These are phyloP conservation scores for Zaprionus lineosus DNA, from an alignment of 2,888 invertebrate species.

Conservation along the genomic window DNA sequence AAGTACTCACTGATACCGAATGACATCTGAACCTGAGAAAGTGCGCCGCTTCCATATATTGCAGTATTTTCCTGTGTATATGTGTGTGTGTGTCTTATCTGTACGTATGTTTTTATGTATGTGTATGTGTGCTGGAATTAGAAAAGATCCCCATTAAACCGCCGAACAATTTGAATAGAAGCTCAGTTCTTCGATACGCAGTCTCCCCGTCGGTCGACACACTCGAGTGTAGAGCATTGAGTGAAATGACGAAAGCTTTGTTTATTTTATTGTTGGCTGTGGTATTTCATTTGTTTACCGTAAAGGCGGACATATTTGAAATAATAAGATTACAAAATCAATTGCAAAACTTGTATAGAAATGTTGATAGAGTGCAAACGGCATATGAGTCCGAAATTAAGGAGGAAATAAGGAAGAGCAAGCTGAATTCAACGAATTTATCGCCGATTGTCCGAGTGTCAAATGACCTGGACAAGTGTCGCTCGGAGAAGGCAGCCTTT, in stretches of 20 bases:
- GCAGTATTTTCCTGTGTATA: too few relatives aligned
- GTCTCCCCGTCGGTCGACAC: constrained; percentile 34
- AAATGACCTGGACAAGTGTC: constrained; percentile 27
- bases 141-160: constrained; percentile 8
- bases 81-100: constrained; percentile 44
- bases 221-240: neutral
- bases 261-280: neutral
- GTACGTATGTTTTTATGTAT: constrained; percentile 1
- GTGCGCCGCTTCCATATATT: constrained; percentile 26
- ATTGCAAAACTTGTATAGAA: constrained; percentile 23
- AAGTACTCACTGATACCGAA: constrained; percentile 34
- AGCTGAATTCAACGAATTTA: too few relatives aligned
- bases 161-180: neutral
- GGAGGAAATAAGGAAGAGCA: too few relatives aligned
- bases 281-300: neutral
- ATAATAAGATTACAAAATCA: constrained; percentile 36
- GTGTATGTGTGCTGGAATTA: constrained; percentile 2
- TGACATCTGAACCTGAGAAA: constrained; percentile 37
- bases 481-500: constrained; percentile 19
- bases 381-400: constrained; percentile 38
- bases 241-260: constrained; percentile 21
- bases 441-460: neutral
- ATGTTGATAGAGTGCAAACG: constrained; percentile 35
- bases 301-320: constrained; percentile 21
- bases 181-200: constrained; percentile 36